Evolutionary conservation across 2,113 vertebrate genomes (phyloP).

Genomic region (Ginglymostoma cirratum): DNA sequence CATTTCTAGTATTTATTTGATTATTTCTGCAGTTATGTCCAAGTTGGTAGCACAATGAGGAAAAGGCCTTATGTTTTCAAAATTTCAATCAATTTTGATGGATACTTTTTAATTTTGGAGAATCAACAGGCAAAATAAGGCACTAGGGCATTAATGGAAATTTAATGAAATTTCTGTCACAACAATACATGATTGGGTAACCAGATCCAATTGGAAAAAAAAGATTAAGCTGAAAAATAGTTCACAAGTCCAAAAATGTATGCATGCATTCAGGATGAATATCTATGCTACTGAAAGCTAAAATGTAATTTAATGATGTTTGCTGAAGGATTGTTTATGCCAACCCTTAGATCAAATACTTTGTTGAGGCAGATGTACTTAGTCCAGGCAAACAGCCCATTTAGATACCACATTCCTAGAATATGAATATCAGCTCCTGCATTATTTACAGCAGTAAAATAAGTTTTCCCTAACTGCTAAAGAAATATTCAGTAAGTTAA

Average conservation of each 20-base stretch:
- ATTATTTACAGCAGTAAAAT: neutral
- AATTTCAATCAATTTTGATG: neutral
- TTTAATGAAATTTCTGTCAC: slow-evolving; percentile 27
- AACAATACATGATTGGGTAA: slow-evolving; percentile 5
- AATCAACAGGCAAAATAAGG: neutral
- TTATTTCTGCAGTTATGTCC: neutral
- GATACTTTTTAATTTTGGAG: slow-evolving; percentile 11
- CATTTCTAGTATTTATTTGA: neutral
- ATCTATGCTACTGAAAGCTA: slow-evolving; percentile 24
- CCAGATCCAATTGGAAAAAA: slow-evolving; percentile 6
- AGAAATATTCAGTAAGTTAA: slow-evolving; percentile 9
- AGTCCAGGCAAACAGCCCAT: slow-evolving; percentile 11
- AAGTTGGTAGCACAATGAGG: neutral
- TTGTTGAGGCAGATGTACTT: neutral
- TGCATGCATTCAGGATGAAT: slow-evolving; percentile 17
- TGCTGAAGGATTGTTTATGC: slow-evolving; percentile 28
- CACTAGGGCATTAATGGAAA: neutral
- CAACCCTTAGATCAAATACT: neutral
- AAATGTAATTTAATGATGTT: slow-evolving; percentile 30
- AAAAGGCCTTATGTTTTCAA: neutral
- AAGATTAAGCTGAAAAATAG: slow-evolving; percentile 34
- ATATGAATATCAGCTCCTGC: neutral
- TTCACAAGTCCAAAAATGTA: slow-evolving; percentile 22
- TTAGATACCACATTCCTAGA: neutral
- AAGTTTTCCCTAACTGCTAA: neutral